phyloP scores from a whole-genome alignment of 1,140 invertebrate species.

The Meloidogyne hapla region DNA sequence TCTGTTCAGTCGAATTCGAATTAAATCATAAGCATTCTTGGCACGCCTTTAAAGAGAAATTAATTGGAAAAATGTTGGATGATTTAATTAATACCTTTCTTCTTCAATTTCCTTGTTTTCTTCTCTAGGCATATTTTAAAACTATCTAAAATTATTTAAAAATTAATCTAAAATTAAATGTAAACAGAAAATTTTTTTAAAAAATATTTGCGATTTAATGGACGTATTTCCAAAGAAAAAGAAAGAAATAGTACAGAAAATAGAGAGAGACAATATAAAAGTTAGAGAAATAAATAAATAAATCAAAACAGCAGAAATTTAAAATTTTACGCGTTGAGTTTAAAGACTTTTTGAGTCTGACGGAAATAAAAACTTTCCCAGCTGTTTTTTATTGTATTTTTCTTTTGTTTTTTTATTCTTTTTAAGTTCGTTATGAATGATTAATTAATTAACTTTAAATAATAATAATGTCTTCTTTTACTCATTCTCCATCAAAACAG shows the following conservation, averaged over 20 bases:
- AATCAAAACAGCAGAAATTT: too few species aligned
- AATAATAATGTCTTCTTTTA: neutral
- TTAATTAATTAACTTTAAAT: neutral
- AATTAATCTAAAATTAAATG: neutral
- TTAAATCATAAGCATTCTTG: conserved; percentile 45
- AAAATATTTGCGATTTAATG: neutral
- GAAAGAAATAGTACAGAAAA: too few species aligned
- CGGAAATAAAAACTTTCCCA: too few species aligned
- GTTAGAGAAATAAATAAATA: too few species aligned
- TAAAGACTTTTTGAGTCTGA: too few species aligned
- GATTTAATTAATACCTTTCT: conserved; percentile 24
- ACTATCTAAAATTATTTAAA: neutral
- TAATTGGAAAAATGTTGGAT: neutral
- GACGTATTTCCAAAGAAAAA: too few species aligned
- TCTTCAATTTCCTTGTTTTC: conserved; percentile 35
- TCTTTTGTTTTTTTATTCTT: neutral
- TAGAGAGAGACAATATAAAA: too few species aligned
- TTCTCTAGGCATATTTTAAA: conserved; percentile 24
- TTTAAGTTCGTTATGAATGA: neutral
- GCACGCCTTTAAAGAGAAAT: conserved; percentile 21
- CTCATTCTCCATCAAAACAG: conserved; percentile 21
- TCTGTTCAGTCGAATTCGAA: conserved; percentile 41
- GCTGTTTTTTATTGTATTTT: neutral
- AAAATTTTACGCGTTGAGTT: too few species aligned
- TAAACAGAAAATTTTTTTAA: neutral